Evolutionary conservation across 2,113 vertebrate genomes (phyloP).

Genomic region (Pseudopodoces humilis): DNA sequence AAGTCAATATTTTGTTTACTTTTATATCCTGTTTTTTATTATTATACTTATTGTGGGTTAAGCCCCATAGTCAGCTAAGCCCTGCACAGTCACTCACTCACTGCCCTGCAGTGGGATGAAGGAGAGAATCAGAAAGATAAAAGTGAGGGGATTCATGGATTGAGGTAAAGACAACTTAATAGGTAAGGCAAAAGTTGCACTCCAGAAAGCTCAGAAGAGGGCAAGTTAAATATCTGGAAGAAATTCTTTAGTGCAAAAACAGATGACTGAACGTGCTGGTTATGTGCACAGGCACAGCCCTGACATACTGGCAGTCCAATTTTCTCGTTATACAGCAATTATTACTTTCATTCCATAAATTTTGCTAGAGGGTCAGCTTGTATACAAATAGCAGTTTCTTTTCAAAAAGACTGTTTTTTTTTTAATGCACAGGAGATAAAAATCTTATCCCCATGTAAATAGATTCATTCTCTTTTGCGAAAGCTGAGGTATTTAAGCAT

Average conservation of each 20-base stretch:
- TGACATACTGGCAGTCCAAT: background rate
- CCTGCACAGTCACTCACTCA: fast-evolving
- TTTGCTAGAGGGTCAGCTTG: background rate
- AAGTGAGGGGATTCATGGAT: background rate
- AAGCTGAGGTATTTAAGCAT: constrained; percentile 17
- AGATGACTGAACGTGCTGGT: background rate
- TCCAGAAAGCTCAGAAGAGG: background rate
- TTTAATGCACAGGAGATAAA: background rate
- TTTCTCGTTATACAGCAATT: background rate
- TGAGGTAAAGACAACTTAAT: background rate
- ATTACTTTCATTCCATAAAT: background rate
- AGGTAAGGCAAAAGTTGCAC: fast-evolving
- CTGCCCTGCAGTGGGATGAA: fast-evolving
- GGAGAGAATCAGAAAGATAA: background rate
- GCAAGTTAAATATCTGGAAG: background rate
- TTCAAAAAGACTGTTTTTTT: background rate
- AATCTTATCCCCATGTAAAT: background rate
- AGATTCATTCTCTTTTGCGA: constrained; percentile 18
- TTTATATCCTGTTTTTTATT: background rate
- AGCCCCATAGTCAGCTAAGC: background rate
- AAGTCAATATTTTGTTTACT: background rate
- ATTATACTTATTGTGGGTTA: background rate
- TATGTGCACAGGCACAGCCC: background rate
- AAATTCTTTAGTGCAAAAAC: background rate
- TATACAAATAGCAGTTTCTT: background rate